A percentile compares a stretch with the other conserved stretches of the same genome.
Evolutionary conservation across 2,113 vertebrate genomes (phyloP).

Genomic region (Mesocricetus auratus): DNA sequence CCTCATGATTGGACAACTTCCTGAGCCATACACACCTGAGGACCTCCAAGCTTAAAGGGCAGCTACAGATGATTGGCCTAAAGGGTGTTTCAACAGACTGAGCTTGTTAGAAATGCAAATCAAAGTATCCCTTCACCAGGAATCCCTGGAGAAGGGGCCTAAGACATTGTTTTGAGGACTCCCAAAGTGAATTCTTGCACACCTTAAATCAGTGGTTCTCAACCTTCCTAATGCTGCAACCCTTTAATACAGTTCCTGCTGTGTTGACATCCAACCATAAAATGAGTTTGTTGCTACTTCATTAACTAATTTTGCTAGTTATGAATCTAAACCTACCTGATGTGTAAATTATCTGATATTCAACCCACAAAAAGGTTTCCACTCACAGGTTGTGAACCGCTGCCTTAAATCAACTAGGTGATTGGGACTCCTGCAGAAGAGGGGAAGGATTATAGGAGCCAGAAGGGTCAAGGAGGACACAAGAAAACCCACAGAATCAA

Average conservation of each 20-base stretch:
- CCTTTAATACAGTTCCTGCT: neutral
- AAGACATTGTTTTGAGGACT: neutral
- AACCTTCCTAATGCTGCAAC: neutral
- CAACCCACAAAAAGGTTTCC: neutral
- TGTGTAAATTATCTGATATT: neutral
- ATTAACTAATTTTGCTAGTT: neutral
- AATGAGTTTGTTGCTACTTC: neutral
- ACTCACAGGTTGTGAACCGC: neutral
- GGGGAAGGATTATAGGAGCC: no score
- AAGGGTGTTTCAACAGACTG: neutral
- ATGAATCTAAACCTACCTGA: neutral
- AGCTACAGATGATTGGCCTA: neutral
- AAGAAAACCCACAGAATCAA: neutral
- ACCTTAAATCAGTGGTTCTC: neutral
- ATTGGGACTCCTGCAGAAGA: neutral
- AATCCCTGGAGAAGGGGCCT: neutral
- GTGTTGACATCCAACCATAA: neutral
- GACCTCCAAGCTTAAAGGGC: neutral
- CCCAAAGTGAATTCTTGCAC: neutral
- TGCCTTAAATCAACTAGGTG: neutral
- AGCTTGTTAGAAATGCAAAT: slow-evolving; percentile 9
- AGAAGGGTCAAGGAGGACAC: neutral
- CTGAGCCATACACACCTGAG: neutral
- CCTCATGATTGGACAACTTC: neutral
- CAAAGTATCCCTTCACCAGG: neutral